Percentiles rank a stretch among this genome's conserved stretches.
These are phyloP conservation scores for Conopomorpha cramerella DNA, from an alignment of 1,140 invertebrate genomes.

Conservation along the genomic window DNA sequence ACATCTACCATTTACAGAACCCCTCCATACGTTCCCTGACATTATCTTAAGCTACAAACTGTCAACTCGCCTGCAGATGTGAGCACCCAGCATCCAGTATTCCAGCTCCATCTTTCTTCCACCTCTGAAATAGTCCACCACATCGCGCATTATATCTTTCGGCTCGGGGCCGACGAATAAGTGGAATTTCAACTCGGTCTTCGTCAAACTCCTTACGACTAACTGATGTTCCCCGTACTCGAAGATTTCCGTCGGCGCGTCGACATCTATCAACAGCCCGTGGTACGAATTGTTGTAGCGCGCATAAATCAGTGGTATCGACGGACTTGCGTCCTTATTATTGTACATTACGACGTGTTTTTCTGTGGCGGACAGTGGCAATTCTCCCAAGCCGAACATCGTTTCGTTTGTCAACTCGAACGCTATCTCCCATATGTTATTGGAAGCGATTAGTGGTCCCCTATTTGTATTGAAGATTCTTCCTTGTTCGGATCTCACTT, in stretches of 20 bases:
- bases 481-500: conserved; percentile 19
- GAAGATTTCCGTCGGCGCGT: conserved; percentile 26
- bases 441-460: conserved; percentile 38
- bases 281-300: conserved; percentile 27
- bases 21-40: not conserved
- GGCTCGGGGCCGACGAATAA: conserved; percentile 42
- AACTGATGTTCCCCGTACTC: conserved; percentile 23
- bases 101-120: conserved; percentile 17
- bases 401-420: conserved; percentile 34
- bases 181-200: conserved; percentile 27
- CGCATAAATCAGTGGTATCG: conserved; percentile 37
- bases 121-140: conserved; percentile 19
- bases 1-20: not conserved
- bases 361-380: conserved; percentile 31
- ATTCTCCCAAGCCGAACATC: conserved; percentile 40
- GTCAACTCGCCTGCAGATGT: conserved; percentile 39
- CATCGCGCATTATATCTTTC: conserved; percentile 34
- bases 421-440: conserved; percentile 45
- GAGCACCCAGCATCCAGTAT: conserved; percentile 48
- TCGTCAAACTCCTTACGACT: conserved; percentile 31
- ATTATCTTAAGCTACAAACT: too few relatives aligned
- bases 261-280: conserved; percentile 28
- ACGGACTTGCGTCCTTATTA: conserved; percentile 17
- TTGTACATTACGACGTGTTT: conserved; percentile 25
- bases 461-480: conserved; percentile 31